phyloP scores from a whole-genome alignment of 2,113 vertebrate genomes.

The Acrocephalus kingi region DNA sequence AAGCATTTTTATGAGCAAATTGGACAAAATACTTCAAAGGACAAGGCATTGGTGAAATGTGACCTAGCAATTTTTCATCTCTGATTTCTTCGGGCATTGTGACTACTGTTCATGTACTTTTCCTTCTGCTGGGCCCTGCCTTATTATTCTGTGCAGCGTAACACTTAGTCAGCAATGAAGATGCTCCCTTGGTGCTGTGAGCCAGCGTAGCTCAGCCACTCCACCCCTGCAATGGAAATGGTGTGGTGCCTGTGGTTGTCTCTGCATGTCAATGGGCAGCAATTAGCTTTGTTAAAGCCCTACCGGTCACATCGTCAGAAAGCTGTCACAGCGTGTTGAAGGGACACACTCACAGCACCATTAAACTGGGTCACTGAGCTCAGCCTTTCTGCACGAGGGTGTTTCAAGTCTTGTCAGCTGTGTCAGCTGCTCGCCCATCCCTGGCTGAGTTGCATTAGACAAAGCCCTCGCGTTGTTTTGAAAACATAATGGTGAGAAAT shows the following conservation, averaged over 20 bases:
- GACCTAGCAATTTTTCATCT: not conserved
- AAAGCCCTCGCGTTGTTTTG: not conserved
- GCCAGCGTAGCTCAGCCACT: not conserved
- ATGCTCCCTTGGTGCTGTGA: not conserved
- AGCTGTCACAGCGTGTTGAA: not conserved
- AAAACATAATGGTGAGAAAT: not conserved
- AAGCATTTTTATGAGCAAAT: not conserved
- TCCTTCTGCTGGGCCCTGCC: not conserved
- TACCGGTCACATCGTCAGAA: not conserved
- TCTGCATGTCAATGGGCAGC: not conserved
- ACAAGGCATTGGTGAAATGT: not conserved
- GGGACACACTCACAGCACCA: not conserved
- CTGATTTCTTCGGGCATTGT: not conserved
- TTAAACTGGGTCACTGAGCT: not conserved
- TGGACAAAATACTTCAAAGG: not conserved
- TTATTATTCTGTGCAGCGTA: not conserved
- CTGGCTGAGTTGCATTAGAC: not conserved
- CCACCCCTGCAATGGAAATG: not conserved
- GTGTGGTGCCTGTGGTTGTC: rapidly evolving
- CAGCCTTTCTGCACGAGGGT: not conserved
- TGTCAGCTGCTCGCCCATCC: not conserved
- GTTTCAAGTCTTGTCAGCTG: not conserved
- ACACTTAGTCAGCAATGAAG: not conserved
- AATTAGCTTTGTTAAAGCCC: not conserved
- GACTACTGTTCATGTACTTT: not conserved